phyloP scores from a whole-genome alignment of 2,113 vertebrate species.

The Hippocampus comes region DNA sequence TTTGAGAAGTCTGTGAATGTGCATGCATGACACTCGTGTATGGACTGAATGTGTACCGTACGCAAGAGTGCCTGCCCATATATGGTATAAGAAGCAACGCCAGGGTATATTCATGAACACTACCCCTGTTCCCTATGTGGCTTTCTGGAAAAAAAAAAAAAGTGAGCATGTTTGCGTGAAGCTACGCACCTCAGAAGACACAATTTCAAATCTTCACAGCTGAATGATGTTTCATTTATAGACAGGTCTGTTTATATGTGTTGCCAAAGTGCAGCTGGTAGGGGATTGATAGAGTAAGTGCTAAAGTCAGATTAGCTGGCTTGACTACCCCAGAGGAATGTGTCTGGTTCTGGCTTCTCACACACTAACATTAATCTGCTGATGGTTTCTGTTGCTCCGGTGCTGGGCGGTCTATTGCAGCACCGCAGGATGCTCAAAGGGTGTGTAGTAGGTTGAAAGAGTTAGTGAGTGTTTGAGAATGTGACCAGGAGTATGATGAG shows the following conservation, averaged over 20 bases:
- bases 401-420: conserved; percentile 30
- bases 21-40: neutral
- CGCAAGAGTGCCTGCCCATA: conserved; percentile 13
- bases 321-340: conserved; percentile 48
- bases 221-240: conserved; percentile 30
- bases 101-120: conserved; percentile 18
- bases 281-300: conserved; percentile 56
- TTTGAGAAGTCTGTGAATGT: neutral
- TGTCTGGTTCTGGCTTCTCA: conserved; percentile 47
- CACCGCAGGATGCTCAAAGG: conserved; percentile 8
- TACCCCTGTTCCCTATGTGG: conserved; percentile 22
- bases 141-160: neutral
- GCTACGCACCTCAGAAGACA: conserved; percentile 16
- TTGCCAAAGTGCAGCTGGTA: conserved; percentile 54
- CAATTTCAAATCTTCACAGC: conserved; percentile 43
- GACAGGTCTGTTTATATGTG: conserved; percentile 29
- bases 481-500: conserved; percentile 5
- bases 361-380: conserved; percentile 48
- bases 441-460: conserved; percentile 21
- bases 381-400: conserved; percentile 43
- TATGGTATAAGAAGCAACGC: conserved; percentile 16
- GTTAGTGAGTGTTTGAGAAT: conserved; percentile 12
- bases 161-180: conserved; percentile 15
- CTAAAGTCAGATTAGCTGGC: conserved; percentile 53
- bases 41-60: conserved; percentile 2